phyloP scores from a whole-genome alignment of 2,888 invertebrate genomes.

The Heliconius charithonia region DNA sequence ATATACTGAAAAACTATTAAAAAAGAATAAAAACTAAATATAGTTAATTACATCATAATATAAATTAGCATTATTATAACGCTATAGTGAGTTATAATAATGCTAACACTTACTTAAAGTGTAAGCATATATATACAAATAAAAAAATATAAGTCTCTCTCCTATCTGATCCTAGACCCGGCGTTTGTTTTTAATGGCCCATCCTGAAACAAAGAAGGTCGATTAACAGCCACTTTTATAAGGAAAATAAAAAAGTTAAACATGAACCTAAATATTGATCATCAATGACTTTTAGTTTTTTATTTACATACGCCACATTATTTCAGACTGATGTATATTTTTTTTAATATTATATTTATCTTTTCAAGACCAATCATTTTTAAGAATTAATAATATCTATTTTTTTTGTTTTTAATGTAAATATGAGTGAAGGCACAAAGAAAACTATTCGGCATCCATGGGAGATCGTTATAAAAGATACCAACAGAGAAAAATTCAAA shows the following conservation, averaged over 20 bases:
- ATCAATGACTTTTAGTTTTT: background rate
- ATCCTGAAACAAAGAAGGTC: background rate
- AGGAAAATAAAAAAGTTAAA: background rate
- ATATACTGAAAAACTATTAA: too few species aligned
- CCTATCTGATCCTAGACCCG: too few species aligned
- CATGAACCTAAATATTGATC: background rate
- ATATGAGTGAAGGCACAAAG: constrained; percentile 48
- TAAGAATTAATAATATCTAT: background rate
- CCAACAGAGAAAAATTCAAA: constrained; percentile 57
- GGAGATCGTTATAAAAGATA: constrained; percentile 62
- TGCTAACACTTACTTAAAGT: too few species aligned
- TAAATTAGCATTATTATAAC: too few species aligned
- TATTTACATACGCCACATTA: background rate
- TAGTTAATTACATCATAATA: too few species aligned
- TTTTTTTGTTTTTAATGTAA: background rate
- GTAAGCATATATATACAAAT: too few species aligned
- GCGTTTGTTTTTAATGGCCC: too few species aligned
- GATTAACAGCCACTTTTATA: background rate
- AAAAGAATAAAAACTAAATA: too few species aligned
- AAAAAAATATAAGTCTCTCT: too few species aligned
- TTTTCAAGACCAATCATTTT: background rate
- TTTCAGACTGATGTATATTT: background rate
- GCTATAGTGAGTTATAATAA: too few species aligned
- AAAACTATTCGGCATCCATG: constrained; percentile 62
- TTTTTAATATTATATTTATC: background rate